Evolutionary conservation across 1,140 invertebrate genomes (phyloP), one percentile per base, ranked within the genome.

Genomic region (Rhopalosiphum maidis): DNA sequence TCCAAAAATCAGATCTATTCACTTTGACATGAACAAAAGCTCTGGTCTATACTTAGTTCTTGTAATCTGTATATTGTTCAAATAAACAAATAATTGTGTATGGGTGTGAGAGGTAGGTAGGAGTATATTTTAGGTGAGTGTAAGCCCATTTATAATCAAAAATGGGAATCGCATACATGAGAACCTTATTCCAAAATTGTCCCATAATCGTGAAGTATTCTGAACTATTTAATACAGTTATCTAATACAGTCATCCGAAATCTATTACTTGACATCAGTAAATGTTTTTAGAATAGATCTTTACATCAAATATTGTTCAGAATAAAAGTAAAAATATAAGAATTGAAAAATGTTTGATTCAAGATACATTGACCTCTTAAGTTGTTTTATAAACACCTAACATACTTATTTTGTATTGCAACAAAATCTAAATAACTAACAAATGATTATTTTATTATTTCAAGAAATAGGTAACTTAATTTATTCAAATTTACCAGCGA

Each of bases 1-100:
- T 46, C 41, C 85, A 87, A 87, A 87, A 87, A 87, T 46, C 41
- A 87, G 25, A 87, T 87, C 46, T n/a, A 48, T 48, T 48, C 85
- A n/a, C 85, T 43, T 46, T 46, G 41, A 87, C 85, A 15, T 30
- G 2, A n/a, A 87, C 85, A 46, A 87, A 48, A 87, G 25, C 25
- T n/a, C 30, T n/a, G 41, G 85, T 6, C 82, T 1, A 9, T 83
- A 41, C 23, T 83, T 83, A 23, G 82, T 9, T 37, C 22, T 5
- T 41, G 8, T 35, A 41, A 77, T 77, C 82, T 41, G 83, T 43
- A 86, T 43, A 86, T 86, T 46, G 41, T 85, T 37, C 37, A 85
- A 85, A 85, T 86, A 21, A 43, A 22, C 25, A 25, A 86, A 86
- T 41, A 41, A 18, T 21, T 77, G 15, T 85, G 41, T 8, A 9